Evolutionary conservation across 2,888 invertebrate species (phyloP).

Genomic region (Halictus quadricinctus): DNA sequence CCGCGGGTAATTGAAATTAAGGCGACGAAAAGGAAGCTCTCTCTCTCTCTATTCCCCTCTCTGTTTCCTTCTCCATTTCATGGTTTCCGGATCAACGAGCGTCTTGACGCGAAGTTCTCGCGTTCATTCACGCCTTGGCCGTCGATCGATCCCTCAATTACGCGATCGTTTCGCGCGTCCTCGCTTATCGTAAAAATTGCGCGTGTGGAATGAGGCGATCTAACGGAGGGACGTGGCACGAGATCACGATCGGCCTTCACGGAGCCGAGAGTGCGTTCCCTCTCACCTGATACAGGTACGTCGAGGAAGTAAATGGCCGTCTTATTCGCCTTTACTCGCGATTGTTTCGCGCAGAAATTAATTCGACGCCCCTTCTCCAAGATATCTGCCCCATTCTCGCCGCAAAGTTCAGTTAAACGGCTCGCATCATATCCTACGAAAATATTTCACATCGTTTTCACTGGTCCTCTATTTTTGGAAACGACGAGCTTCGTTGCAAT

Average conservation of each 20-base stretch:
- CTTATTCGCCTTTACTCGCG: neutral
- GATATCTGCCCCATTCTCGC: neutral
- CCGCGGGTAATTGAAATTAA: constrained; percentile 7
- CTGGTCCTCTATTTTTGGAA: no score
- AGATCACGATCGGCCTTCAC: constrained; percentile 53
- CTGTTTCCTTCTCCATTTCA: neutral
- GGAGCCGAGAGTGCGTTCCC: constrained; percentile 49
- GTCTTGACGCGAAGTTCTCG: neutral
- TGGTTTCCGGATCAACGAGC: constrained; percentile 1
- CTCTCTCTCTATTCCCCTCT: neutral
- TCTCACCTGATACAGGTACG: constrained; percentile 45
- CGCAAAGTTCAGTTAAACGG: neutral
- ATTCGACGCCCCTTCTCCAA: neutral
- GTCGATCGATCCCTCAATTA: constrained; percentile 35
- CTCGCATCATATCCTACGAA: neutral
- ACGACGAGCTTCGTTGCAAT: no score
- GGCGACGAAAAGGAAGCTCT: neutral
- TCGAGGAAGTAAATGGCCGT: constrained; percentile 53
- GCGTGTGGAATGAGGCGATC: constrained; percentile 34
- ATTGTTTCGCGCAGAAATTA: constrained; percentile 1
- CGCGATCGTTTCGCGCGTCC: constrained; percentile 14
- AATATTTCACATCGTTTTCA: neutral
- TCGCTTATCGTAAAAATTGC: constrained; percentile 29
- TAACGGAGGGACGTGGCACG: constrained; percentile 38
- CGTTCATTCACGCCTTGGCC: constrained; percentile 29